These are phyloP conservation scores for Lamellibrachia columna DNA, from an alignment of 2,888 invertebrate genomes.

Conservation along the genomic window DNA sequence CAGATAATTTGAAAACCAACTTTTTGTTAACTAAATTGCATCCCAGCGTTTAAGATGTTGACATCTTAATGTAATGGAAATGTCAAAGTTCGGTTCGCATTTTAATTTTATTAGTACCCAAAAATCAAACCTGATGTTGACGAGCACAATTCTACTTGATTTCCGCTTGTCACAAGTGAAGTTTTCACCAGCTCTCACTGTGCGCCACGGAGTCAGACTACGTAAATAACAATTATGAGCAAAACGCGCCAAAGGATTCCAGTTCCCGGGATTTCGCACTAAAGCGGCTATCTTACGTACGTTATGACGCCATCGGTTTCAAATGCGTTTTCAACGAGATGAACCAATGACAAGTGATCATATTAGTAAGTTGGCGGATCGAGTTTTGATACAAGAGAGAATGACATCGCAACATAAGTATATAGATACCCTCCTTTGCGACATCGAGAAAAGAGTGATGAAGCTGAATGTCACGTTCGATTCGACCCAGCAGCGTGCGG, in stretches of 20 bases:
- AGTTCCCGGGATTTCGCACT: neutral
- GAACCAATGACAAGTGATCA: neutral
- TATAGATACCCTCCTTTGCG: neutral
- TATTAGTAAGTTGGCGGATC: neutral
- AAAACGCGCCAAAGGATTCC: neutral
- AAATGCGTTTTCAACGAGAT: neutral
- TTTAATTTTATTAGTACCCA: neutral
- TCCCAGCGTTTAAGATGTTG: neutral
- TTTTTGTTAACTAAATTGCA: too few species aligned
- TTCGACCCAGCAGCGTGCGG: neutral
- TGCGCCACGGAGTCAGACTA: neutral
- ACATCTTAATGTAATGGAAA: neutral
- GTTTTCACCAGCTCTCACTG: neutral
- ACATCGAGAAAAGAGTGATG: neutral
- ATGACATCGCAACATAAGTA: neutral
- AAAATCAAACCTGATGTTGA: neutral
- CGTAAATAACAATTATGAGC: neutral
- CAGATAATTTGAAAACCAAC: too few species aligned
- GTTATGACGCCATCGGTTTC: neutral
- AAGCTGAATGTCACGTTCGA: neutral
- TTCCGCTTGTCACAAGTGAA: neutral
- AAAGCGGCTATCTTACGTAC: neutral
- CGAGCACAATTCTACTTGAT: neutral
- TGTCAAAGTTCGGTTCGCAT: neutral
- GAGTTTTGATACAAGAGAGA: neutral